These are phyloP conservation scores for Pangasianodon hypophthalmus DNA, from an alignment of 2,113 vertebrate species.

Conservation along the genomic window DNA sequence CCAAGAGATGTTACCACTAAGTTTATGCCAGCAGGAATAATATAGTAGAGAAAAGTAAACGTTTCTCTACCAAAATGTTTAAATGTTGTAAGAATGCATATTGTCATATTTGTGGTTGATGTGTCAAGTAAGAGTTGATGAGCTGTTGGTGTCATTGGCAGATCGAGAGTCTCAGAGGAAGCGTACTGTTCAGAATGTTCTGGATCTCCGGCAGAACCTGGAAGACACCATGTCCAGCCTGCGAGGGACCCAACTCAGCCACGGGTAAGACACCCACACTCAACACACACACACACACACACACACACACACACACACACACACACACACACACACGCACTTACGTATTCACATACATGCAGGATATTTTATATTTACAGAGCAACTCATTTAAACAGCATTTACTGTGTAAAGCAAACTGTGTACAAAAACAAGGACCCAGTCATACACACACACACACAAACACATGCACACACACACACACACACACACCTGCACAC, in stretches of 20 bases:
- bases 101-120: neutral
- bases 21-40: neutral
- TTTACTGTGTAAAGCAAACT: conserved; percentile 16
- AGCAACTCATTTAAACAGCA: conserved; percentile 16
- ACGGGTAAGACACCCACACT: conserved; percentile 78
- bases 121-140: neutral
- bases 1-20: neutral
- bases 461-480: neutral
- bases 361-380: conserved; percentile 12
- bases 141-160: conserved; percentile 58
- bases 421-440: conserved; percentile 9
- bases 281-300: neutral
- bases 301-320: neutral
- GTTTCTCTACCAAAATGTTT: neutral
- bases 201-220: conserved; percentile 96
- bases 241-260: conserved; percentile 89
- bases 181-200: conserved; percentile 94
- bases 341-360: neutral
- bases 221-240: conserved; percentile 98
- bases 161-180: conserved; percentile 97
- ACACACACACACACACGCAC: neutral
- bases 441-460: neutral
- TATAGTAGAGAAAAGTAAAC: neutral
- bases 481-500: conserved; percentile 2
- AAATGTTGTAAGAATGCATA: neutral